Conservation (phyloP, 1,140 invertebrate species). For the Ctenoplectra terminalis region DNA sequence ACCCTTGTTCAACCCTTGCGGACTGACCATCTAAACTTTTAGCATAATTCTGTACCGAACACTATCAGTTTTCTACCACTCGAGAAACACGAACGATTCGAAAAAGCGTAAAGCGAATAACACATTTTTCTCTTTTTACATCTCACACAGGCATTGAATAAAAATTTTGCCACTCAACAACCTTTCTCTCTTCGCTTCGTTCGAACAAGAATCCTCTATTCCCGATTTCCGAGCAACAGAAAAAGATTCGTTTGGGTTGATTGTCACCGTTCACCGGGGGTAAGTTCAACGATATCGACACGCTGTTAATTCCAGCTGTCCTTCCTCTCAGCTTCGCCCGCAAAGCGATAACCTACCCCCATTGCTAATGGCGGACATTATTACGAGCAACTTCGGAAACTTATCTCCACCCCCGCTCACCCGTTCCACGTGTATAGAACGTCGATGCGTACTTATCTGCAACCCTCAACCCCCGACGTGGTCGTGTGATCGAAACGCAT, state of each 20-base stretch:
- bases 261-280: constrained; percentile 49
- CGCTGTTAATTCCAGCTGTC: constrained; percentile 76
- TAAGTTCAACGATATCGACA: constrained; percentile 65
- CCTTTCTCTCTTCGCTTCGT: neutral
- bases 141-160: too few relatives aligned
- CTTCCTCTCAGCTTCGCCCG: constrained; percentile 66
- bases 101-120: too few relatives aligned
- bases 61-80: too few relatives aligned
- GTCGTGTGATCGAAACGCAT: constrained; percentile 25
- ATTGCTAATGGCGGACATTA: constrained; percentile 75
- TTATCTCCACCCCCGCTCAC: constrained; percentile 39
- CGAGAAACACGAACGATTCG: too few relatives aligned
- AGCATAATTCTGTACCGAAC: too few relatives aligned
- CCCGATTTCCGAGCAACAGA: neutral
- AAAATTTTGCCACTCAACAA: neutral
- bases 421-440: constrained; percentile 61
- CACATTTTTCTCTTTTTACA: too few relatives aligned
- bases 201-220: neutral
- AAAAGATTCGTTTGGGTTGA: constrained; percentile 5
- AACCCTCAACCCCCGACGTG: constrained; percentile 12
- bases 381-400: constrained; percentile 75
- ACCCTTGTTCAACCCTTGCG: too few relatives aligned
- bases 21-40: too few relatives aligned
- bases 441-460: constrained; percentile 65
- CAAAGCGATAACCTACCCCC: constrained; percentile 68